Percentiles rank a stretch among this genome's conserved stretches.
These are phyloP conservation scores for Phalera bucephala DNA, from an alignment of 2,888 invertebrate genomes.

Conservation along the genomic window DNA sequence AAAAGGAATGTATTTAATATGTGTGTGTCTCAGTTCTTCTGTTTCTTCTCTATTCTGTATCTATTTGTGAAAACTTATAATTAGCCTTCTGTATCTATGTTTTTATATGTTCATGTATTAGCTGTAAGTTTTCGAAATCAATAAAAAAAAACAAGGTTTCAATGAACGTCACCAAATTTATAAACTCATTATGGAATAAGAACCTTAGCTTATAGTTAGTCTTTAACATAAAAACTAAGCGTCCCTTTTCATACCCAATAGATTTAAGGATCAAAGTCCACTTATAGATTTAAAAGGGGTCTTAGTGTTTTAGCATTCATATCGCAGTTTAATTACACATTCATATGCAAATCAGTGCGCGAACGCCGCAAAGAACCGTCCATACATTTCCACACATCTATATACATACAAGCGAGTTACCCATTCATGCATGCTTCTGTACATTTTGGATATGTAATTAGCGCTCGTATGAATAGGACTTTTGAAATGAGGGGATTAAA, in stretches of 20 bases:
- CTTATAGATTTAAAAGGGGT: slow-evolving; percentile 41
- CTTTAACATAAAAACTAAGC: slow-evolving; percentile 8
- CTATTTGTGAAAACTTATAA: no score
- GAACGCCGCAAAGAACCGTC: slow-evolving; percentile 74
- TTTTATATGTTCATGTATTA: no score
- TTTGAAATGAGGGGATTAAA: slow-evolving; percentile 27
- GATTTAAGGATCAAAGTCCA: slow-evolving; percentile 40
- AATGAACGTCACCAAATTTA: no score
- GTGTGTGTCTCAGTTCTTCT: no score
- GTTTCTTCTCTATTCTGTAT: no score
- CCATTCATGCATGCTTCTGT: slow-evolving; percentile 72
- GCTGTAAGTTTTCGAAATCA: no score
- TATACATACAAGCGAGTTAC: slow-evolving; percentile 51
- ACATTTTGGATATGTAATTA: slow-evolving; percentile 74
- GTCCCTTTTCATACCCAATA: slow-evolving; percentile 17
- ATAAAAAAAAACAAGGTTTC: no score
- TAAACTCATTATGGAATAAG: no score
- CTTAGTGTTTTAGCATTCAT: slow-evolving; percentile 65
- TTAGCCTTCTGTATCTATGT: no score
- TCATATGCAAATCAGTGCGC: slow-evolving; percentile 77
- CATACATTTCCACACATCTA: slow-evolving; percentile 34
- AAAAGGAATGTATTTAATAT: no score
- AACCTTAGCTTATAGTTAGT: no score
- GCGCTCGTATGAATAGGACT: slow-evolving; percentile 63
- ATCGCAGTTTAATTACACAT: slow-evolving; percentile 78